These are phyloP conservation scores for Mimachlamys varia DNA, from an alignment of 2,888 invertebrate species.

Conservation along the genomic window DNA sequence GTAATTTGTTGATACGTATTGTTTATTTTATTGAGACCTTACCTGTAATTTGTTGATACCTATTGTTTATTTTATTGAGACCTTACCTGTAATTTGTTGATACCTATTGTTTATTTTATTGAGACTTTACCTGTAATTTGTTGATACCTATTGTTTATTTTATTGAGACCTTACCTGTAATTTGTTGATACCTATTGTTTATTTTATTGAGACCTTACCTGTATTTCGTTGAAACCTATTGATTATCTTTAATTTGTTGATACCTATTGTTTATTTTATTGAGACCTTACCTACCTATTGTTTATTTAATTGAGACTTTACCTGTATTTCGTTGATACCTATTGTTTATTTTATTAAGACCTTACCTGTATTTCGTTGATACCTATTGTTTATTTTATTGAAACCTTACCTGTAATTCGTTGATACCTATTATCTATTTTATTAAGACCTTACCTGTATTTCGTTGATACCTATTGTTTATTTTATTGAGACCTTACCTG, in stretches of 20 bases:
- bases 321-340: background rate
- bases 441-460: too few species aligned
- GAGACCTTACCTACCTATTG: slow-evolving; percentile 55
- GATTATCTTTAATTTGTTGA: too few species aligned
- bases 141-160: background rate
- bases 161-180: slow-evolving; percentile 60
- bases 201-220: background rate
- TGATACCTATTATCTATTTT: slow-evolving; percentile 75
- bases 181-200: slow-evolving; percentile 71
- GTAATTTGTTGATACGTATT: background rate
- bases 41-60: slow-evolving; percentile 74
- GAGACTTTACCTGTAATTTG: background rate
- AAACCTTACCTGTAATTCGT: slow-evolving; percentile 67
- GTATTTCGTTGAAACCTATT: too few species aligned
- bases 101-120: too few species aligned
- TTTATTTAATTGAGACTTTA: too few species aligned
- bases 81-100: too few species aligned
- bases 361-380: background rate
- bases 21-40: background rate
- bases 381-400: background rate
- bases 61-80: too few species aligned
- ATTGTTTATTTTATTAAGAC: too few species aligned
- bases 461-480: too few species aligned
- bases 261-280: background rate
- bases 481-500: background rate